Evolutionary conservation across 2,888 invertebrate species (phyloP), one percentile per base, ranked within the genome.

Genomic region (Tyria jacobaeae): DNA sequence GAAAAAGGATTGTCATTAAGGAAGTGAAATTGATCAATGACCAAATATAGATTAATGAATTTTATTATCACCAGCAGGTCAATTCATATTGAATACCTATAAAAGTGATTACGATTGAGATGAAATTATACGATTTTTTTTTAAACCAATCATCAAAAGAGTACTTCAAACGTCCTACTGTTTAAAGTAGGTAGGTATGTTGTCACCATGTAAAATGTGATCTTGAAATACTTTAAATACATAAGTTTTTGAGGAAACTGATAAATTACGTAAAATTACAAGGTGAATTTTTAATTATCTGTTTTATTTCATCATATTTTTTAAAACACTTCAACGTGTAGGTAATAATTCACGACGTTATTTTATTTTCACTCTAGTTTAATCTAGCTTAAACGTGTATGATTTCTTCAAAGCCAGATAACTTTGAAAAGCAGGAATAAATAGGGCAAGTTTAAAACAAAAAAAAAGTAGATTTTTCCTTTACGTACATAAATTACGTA

Each of bases 21-120:
- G 64, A 74, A 71, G 67, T 69, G 65, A 74, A 74, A 74, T 64
- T 69, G 50, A 49, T 31, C 39, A 62, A 55, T 54, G 34, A 54
- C 59, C 56, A 64, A 64, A 27, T 60, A 50, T 39, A 55, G 44
- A 15, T 14, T 34, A 12, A 17, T 21, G 12, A 50, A n/a, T 17
- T 57, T 47, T 49, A 55, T 56, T 62, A 67, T 60, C 57, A 63
- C 17, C 25, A 55, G 44, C 51, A 35, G 50, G 31, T 60, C 44
- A 2, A 31, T 57, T 25, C 3, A 62, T 57, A 15, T 60, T 64
- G 47, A 66, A 47, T 56, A 44, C 37, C 37, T 37, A 49, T 15
- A 25, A 37, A 57, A 1, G 37, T 15, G 21, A 24, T 56, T 34
- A 48, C 5, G 47, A 47, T 56, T 47, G 12, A 55, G 15, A 47